Evolutionary conservation across 2,888 invertebrate species (phyloP).

Genomic region (Pollenia amentaria): DNA sequence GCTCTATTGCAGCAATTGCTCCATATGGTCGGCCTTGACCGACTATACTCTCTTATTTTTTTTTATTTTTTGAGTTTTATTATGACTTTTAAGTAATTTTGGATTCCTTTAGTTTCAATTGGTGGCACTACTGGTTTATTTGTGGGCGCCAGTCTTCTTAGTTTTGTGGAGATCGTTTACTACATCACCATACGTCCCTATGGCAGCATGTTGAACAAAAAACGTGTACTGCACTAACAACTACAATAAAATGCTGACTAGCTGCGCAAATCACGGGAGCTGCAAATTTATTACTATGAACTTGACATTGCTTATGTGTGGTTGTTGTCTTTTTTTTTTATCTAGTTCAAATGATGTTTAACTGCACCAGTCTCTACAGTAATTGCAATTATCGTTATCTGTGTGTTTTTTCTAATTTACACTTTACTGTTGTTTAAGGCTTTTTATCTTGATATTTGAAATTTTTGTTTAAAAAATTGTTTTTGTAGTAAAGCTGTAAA

Average conservation of each 20-base stretch:
- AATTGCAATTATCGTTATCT: slow-evolving; percentile 11
- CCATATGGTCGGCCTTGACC: background rate
- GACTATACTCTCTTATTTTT: too few species aligned
- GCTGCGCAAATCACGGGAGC: background rate
- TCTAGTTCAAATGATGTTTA: background rate
- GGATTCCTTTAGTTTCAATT: slow-evolving; percentile 86
- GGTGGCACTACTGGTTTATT: slow-evolving; percentile 89
- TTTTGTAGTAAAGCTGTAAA: background rate
- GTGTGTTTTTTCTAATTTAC: background rate
- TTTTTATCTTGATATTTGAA: background rate
- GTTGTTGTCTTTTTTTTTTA: background rate
- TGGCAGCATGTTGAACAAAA: slow-evolving; percentile 78
- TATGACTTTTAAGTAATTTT: too few species aligned
- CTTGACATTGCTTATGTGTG: slow-evolving; percentile 27
- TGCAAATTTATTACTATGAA: slow-evolving; percentile 16
- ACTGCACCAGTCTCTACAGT: background rate
- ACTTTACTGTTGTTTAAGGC: background rate
- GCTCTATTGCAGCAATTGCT: too few species aligned
- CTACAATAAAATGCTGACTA: slow-evolving; percentile 28
- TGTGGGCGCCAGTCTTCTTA: slow-evolving; percentile 88
- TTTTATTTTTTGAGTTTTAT: too few species aligned
- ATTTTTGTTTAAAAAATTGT: background rate
- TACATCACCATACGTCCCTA: slow-evolving; percentile 85
- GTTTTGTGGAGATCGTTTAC: slow-evolving; percentile 88
- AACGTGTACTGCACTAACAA: slow-evolving; percentile 69